phyloP scores from a whole-genome alignment of 2,113 vertebrate species.

The Otocyon megalotis region DNA sequence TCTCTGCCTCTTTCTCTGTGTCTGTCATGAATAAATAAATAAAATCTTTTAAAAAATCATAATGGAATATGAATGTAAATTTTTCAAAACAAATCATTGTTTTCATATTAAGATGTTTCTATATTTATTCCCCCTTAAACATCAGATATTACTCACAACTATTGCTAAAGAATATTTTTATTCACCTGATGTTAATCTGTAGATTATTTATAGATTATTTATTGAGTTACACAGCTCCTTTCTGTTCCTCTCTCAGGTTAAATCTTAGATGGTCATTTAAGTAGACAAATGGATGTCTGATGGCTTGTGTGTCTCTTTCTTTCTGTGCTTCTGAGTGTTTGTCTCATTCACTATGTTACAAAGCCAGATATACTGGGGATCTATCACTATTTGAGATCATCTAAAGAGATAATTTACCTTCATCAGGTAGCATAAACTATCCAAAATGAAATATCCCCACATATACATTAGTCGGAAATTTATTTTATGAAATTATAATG shows the following conservation, averaged over 20 bases:
- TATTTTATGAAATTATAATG: conserved; percentile 4
- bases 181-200: neutral
- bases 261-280: neutral
- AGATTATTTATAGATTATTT: neutral
- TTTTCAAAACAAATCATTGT: conserved; percentile 2
- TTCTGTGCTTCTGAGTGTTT: neutral
- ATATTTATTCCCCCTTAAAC: neutral
- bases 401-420: neutral
- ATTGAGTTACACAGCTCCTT: neutral
- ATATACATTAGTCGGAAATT: neutral
- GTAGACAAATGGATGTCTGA: no score
- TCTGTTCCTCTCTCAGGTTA: neutral
- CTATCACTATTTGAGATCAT: neutral
- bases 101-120: neutral
- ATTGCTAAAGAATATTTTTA: neutral
- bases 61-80: neutral
- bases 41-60: neutral
- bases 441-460: neutral
- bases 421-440: neutral
- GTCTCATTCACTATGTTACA: neutral
- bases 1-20: no score
- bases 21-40: no score
- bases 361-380: neutral
- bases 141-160: neutral
- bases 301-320: neutral